A percentile compares a stretch with the other conserved stretches of the same genome.
Conservation (phyloP, 1,140 invertebrate genomes). For the Eurosta solidaginis region DNA sequence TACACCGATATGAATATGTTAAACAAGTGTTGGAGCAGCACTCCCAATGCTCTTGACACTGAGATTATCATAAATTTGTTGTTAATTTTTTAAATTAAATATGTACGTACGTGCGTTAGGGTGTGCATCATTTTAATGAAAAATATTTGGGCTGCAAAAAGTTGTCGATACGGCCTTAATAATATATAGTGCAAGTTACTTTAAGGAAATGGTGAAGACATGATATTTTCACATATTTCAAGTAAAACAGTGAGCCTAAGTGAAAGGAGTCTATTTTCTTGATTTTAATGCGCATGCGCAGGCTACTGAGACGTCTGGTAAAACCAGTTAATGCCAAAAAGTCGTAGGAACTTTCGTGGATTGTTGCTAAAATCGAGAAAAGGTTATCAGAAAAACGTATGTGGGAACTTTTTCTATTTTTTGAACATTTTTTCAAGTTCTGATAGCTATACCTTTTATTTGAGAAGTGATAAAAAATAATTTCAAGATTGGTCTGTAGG, state of each 20-base stretch:
- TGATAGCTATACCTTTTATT: neutral
- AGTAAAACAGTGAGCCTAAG: neutral
- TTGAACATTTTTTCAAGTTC: neutral
- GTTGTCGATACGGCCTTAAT: neutral
- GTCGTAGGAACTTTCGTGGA: too few relatives aligned
- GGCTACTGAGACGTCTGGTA: too few relatives aligned
- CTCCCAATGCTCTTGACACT: conserved; percentile 50
- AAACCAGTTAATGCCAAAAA: too few relatives aligned
- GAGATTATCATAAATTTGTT: neutral
- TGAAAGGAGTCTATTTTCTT: too few relatives aligned
- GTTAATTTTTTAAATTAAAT: neutral
- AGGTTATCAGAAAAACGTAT: too few relatives aligned
- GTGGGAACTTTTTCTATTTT: too few relatives aligned
- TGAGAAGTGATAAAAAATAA: neutral
- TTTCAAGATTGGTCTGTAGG: neutral
- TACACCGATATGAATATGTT: conserved; percentile 43
- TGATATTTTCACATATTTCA: neutral
- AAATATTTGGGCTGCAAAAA: neutral
- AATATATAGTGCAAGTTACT: neutral
- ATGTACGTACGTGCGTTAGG: neutral
- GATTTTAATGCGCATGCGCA: too few relatives aligned
- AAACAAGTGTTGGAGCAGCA: conserved; percentile 53
- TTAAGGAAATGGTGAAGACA: neutral
- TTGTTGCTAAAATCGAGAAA: too few relatives aligned
- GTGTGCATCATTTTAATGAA: neutral